These are phyloP conservation scores for Psephotus haematonotus DNA, from an alignment of 2,113 vertebrate species.

Conservation along the genomic window DNA sequence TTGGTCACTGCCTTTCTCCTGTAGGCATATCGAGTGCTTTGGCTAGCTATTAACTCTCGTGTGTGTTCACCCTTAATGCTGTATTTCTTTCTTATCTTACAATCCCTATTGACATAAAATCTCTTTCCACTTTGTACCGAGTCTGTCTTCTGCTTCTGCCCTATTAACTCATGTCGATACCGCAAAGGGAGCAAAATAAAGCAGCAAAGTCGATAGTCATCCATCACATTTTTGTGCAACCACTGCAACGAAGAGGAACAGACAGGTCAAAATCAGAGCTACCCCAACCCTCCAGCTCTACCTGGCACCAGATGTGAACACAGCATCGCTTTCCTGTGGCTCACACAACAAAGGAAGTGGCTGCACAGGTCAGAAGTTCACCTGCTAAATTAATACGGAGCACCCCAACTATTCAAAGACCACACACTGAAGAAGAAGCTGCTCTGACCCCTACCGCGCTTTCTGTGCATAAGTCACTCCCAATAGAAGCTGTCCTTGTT, in stretches of 20 bases:
- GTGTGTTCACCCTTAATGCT: neutral
- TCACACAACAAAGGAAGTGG: neutral
- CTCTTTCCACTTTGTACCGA: slow-evolving; percentile 37
- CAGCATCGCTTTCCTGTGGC: neutral
- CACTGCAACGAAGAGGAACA: neutral
- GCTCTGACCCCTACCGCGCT: neutral
- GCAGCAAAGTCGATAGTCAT: slow-evolving; percentile 5
- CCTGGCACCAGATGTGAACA: neutral
- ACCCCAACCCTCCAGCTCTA: neutral
- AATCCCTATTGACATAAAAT: slow-evolving; percentile 58
- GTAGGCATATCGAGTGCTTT: neutral
- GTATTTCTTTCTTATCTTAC: slow-evolving; percentile 59
- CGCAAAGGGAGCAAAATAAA: slow-evolving; percentile 55
- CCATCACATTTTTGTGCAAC: neutral
- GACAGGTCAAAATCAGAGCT: neutral
- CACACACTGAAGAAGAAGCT: neutral
- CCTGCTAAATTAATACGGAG: neutral
- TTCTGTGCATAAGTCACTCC: neutral
- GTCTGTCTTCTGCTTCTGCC: slow-evolving; percentile 54
- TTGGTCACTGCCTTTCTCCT: neutral
- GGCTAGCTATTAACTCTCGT: slow-evolving; percentile 6
- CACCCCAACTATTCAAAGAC: neutral
- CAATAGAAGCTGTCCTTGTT: neutral
- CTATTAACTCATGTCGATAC: slow-evolving; percentile 61
- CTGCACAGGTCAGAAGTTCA: neutral